Percentiles rank a stretch among this genome's conserved stretches.
phyloP scores from a whole-genome alignment of 1,140 invertebrate genomes.

The Leptinotarsa lineolata region DNA sequence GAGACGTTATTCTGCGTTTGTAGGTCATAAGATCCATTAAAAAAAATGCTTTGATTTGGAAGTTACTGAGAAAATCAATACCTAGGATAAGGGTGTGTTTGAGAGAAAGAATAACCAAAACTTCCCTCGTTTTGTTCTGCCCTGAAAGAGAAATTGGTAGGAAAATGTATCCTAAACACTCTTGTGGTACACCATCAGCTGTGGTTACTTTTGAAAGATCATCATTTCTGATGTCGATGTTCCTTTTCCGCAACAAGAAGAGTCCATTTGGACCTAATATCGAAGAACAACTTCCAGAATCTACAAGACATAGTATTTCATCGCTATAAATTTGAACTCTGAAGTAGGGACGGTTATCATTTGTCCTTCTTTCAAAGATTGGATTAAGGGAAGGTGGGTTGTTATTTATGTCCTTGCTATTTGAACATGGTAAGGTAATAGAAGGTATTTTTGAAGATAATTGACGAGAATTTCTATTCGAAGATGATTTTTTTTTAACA shows the following conservation, averaged over 20 bases:
- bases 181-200: constrained; percentile 11
- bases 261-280: background rate
- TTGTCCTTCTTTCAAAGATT: too few species aligned
- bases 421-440: too few species aligned
- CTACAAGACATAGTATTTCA: too few species aligned
- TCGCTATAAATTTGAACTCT: too few species aligned
- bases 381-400: too few species aligned
- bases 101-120: constrained; percentile 11
- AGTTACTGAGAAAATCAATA: constrained; percentile 11
- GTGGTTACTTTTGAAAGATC: background rate
- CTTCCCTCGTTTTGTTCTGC: background rate
- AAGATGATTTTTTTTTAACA: too few species aligned
- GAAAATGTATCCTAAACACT: background rate
- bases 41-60: background rate
- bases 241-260: background rate
- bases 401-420: too few species aligned
- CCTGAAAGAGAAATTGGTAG: background rate
- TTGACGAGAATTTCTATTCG: too few species aligned
- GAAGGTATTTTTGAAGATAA: too few species aligned
- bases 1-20: too few species aligned
- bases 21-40: background rate
- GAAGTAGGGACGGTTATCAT: too few species aligned
- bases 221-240: background rate
- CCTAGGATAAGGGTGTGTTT: constrained; percentile 12
- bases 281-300: too few species aligned